phyloP scores from a whole-genome alignment of 2,797 vertebrate genomes.

The Pantherophis alleghaniensis region DNA sequence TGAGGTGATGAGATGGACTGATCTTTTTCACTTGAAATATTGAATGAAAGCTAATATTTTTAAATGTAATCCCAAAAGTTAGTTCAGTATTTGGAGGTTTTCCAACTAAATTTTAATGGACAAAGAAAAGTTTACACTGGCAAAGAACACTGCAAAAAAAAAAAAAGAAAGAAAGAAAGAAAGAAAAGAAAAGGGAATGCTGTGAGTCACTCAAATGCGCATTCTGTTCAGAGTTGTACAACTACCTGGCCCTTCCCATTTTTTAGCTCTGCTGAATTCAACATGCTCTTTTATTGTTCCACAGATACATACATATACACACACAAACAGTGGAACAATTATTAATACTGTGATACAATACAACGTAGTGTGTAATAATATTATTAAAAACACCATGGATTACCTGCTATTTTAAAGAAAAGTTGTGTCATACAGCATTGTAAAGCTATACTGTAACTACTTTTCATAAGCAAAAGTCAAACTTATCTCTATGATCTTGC shows the following conservation, averaged over 20 bases:
- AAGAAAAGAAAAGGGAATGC: background rate
- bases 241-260: background rate
- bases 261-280: background rate
- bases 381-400: background rate
- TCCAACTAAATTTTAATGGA: background rate
- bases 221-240: background rate
- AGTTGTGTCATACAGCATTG: background rate
- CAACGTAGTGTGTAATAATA: background rate
- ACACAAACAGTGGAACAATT: background rate
- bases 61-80: background rate
- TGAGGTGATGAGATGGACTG: background rate
- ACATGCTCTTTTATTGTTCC: background rate
- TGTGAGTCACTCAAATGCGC: background rate
- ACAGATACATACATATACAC: background rate
- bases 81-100: background rate
- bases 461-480: background rate
- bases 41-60: background rate
- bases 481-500: background rate
- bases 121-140: background rate
- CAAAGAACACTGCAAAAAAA: background rate
- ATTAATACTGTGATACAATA: background rate
- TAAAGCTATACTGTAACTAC: background rate
- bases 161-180: background rate
- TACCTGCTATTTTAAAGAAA: background rate
- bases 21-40: background rate